phyloP scores from a whole-genome alignment of 2,113 vertebrate species.

The Bostrychus sinensis region DNA sequence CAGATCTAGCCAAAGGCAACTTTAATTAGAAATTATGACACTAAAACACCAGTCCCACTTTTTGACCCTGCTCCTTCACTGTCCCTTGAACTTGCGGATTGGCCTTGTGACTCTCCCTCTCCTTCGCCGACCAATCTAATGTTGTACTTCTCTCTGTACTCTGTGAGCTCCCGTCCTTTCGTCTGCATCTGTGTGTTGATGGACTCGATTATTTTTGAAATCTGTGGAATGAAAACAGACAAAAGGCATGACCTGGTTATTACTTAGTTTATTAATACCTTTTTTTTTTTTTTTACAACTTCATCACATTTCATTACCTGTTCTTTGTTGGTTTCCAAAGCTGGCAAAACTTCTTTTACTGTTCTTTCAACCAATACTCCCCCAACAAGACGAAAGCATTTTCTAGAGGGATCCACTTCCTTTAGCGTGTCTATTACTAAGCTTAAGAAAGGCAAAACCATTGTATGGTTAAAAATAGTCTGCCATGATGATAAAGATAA shows the following conservation, averaged over 20 bases:
- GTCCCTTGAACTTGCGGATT: conserved; percentile 71
- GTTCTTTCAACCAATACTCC: conserved; percentile 92
- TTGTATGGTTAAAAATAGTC: neutral
- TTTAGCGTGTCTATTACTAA: conserved; percentile 91
- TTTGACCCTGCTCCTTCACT: conserved; percentile 82
- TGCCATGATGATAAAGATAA: no score
- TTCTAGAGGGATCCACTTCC: conserved; percentile 88
- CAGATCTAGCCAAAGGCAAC: conserved; percentile 28
- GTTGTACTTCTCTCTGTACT: conserved; percentile 93
- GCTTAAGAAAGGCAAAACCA: conserved; percentile 62
- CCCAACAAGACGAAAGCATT: conserved; percentile 91
- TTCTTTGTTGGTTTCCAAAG: conserved; percentile 89
- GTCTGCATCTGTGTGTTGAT: conserved; percentile 87
- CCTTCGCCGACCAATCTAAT: conserved; percentile 91
- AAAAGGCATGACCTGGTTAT: neutral
- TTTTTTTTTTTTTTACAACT: neutral
- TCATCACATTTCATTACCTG: conserved; percentile 78
- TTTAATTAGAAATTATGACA: conserved; percentile 79
- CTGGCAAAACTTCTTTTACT: conserved; percentile 92
- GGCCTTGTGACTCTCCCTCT: conserved; percentile 74
- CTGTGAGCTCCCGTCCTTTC: conserved; percentile 90
- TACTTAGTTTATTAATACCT: neutral
- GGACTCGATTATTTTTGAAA: conserved; percentile 85
- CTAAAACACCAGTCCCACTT: conserved; percentile 85
- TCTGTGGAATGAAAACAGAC: conserved; percentile 65